Percentiles rank a stretch among this genome's conserved stretches.
Evolutionary conservation across 1,140 invertebrate species (phyloP).

Genomic region (Aphidius ervi): DNA sequence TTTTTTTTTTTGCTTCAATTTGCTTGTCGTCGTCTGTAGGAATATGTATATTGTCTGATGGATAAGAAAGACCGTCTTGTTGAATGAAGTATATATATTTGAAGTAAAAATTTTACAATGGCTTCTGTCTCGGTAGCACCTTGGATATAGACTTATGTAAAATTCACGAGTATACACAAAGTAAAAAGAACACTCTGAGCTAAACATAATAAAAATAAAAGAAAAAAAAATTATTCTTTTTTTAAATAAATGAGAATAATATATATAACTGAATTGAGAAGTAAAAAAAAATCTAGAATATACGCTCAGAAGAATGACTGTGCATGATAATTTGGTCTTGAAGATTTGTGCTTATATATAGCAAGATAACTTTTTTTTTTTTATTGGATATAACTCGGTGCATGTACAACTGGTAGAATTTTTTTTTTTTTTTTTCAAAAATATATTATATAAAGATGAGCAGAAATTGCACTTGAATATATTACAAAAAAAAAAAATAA

Average conservation of each 20-base stretch:
- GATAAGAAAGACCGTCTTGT: no score
- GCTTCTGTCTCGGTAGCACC: no score
- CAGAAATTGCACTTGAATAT: constrained; percentile 21
- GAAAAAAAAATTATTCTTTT: background rate
- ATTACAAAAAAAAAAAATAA: constrained; percentile 1
- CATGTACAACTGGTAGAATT: background rate
- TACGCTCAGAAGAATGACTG: constrained; percentile 19
- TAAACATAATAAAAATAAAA: background rate
- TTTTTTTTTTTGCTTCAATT: no score
- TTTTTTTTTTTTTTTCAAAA: no score
- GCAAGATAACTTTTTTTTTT: no score
- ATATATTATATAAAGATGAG: background rate
- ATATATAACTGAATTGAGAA: background rate
- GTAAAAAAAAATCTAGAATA: constrained; percentile 12
- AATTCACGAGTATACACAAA: no score
- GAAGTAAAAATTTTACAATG: no score
- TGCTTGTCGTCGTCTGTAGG: no score
- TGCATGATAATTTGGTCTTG: constrained; percentile 26
- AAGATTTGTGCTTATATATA: background rate
- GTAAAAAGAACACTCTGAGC: no score
- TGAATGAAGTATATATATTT: no score
- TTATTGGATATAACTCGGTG: background rate
- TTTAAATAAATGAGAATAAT: background rate
- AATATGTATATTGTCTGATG: no score
- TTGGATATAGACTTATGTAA: no score